A percentile compares a stretch with the other conserved stretches of the same genome.
phyloP scores from a whole-genome alignment of 2,113 vertebrate species.

The Apteryx owenii region DNA sequence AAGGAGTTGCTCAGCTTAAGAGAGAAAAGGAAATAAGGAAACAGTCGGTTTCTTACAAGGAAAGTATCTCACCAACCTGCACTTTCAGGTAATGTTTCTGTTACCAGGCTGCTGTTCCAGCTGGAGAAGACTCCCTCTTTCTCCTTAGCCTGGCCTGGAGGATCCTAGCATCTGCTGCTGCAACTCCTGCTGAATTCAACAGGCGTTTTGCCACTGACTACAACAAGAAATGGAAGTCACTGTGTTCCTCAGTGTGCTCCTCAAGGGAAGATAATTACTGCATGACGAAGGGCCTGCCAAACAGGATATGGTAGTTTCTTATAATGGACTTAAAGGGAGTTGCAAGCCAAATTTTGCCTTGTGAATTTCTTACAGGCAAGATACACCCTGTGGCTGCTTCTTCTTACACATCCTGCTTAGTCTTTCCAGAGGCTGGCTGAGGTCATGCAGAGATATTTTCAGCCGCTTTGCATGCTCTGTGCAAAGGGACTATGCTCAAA shows the following conservation, averaged over 20 bases:
- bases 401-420: not conserved
- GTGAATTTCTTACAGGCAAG: constrained; percentile 22
- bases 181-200: not conserved
- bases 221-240: not conserved
- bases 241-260: not conserved
- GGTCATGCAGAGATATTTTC: constrained; percentile 35
- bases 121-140: not conserved
- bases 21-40: not conserved
- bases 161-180: not conserved
- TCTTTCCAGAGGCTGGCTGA: constrained; percentile 38
- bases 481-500: constrained; percentile 31
- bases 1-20: not conserved
- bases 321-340: not conserved
- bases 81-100: not conserved
- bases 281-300: not conserved
- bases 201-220: not conserved
- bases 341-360: not conserved
- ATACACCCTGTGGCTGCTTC: not conserved
- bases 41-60: constrained; percentile 10
- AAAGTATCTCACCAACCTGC: constrained; percentile 14
- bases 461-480: constrained; percentile 43
- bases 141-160: not conserved
- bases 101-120: constrained; percentile 8
- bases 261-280: not conserved
- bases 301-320: not conserved